Conservation (phyloP, 2,113 vertebrate species). For the Balaeniceps rex region DNA sequence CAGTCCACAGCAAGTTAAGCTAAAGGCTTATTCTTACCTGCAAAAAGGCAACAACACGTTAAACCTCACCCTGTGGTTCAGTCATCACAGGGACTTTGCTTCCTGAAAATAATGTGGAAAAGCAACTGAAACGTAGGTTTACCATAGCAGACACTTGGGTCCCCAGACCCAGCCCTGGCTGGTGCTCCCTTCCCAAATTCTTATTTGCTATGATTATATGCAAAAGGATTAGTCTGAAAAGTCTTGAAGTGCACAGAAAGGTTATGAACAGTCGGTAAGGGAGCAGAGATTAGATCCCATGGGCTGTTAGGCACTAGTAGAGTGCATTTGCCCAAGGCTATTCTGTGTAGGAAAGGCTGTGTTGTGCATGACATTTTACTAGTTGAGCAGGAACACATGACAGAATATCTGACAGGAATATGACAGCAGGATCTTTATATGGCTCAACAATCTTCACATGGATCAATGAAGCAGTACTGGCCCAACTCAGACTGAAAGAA, state of each 20-base stretch:
- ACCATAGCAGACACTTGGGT: background rate
- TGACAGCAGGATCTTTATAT: constrained; percentile 49
- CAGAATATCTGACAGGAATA: constrained; percentile 43
- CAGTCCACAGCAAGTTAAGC: background rate
- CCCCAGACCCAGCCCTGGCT: background rate
- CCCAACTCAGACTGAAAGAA: background rate
- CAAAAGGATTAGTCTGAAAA: constrained; percentile 27
- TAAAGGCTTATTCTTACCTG: background rate
- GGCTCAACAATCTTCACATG: constrained; percentile 42
- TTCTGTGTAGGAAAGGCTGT: constrained; percentile 49
- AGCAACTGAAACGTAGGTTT: background rate
- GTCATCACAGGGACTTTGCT: background rate
- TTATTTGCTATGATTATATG: background rate
- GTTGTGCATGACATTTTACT: constrained; percentile 56
- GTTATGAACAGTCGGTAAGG: constrained; percentile 19
- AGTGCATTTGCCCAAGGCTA: constrained; percentile 62
- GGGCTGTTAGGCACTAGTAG: constrained; percentile 52
- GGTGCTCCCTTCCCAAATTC: background rate
- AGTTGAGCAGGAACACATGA: constrained; percentile 39
- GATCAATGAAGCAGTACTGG: constrained; percentile 27
- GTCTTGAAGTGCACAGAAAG: constrained; percentile 46
- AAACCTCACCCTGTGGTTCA: background rate
- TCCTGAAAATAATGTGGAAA: background rate
- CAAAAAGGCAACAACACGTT: background rate
- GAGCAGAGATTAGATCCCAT: constrained; percentile 61